Base-by-base conservation (phyloP, 2,888 invertebrate species). In the Cheilosia vernalis region DNA sequence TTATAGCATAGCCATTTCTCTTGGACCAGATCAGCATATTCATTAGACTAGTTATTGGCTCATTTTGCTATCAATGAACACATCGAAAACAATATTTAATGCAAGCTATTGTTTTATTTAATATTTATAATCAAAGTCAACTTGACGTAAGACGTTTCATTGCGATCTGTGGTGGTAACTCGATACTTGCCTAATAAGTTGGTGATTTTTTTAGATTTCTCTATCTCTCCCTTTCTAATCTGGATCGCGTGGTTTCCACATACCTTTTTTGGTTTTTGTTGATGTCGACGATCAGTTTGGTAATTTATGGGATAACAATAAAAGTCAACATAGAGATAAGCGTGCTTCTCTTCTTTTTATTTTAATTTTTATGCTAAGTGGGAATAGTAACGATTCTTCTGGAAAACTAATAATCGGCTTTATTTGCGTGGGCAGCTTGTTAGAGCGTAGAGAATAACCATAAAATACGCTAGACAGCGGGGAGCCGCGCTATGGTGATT, bases 321-420 rank as follows among this genome's bases (percentile, higher is more conserved):
- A 61, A 73, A 30, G 73, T 73, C 73, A 63, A 73, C 44, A 73
- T 63, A 33, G 55, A 63, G 73, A 73, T 53, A 63, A 63, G 53
- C 51, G 60, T 49, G 47, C 27, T 49, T 33, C 5, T 49, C 51
- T 60, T 27, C 51, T 24, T 21, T 60, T 19, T 51, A 9, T 49
- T 24, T 21, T 9, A n/a, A n/a, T 49, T 4, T 49, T 30, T 13
- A 30, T 27, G 19, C 27, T 44, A 4, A 44, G 6, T 63, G 19
- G 19, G 17, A 63, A 47, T 63, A 63, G 49, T 27, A 44, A 24
- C 13, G 10, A 44, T 27, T 60, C 42, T 42, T n/a, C 9, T 7
- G 42, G n/a, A 42, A 24, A 21, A 13, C 27, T 60, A 30, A 61
- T 47, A 21, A 5, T 24, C 27, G 27, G 6, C 13, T 33, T 37